Conservation (phyloP, 2,888 invertebrate species). For the Agonopterix heracliana region DNA sequence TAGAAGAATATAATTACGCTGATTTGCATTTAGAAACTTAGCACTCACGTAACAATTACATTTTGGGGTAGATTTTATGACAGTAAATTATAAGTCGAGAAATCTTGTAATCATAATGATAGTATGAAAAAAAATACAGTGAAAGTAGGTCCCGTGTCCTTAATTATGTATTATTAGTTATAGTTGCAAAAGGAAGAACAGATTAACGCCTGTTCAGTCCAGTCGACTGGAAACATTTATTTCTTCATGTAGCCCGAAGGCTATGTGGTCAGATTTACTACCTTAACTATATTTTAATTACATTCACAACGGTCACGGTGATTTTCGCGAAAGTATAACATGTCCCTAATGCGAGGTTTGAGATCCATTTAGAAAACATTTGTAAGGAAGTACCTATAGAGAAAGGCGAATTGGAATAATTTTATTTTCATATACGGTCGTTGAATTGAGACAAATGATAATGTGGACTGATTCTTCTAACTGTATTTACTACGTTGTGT, state of each 20-base stretch:
- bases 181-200: slow-evolving; percentile 1
- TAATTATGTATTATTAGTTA: not conserved
- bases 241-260: slow-evolving; percentile 3
- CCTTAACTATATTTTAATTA: slow-evolving; percentile 22
- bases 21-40: slow-evolving; percentile 24
- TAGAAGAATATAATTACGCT: slow-evolving; percentile 14
- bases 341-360: slow-evolving; percentile 17
- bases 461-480: no score
- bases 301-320: slow-evolving; percentile 11
- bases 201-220: not conserved
- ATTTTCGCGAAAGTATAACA: slow-evolving; percentile 29
- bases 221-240: not conserved
- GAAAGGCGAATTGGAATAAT: not conserved
- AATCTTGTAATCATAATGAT: not conserved
- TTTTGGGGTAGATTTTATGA: slow-evolving; percentile 2
- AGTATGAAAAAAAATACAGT: not conserved
- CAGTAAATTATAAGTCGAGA: slow-evolving; percentile 2
- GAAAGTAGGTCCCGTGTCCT: slow-evolving; percentile 1
- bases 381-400: slow-evolving; percentile 3
- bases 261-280: slow-evolving; percentile 13
- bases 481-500: no score
- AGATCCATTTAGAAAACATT: not conserved
- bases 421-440: not conserved
- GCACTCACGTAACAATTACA: not conserved
- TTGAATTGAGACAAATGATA: no score